phyloP scores from a whole-genome alignment of 2,888 invertebrate species.

The Drosophila acutilabella region DNA sequence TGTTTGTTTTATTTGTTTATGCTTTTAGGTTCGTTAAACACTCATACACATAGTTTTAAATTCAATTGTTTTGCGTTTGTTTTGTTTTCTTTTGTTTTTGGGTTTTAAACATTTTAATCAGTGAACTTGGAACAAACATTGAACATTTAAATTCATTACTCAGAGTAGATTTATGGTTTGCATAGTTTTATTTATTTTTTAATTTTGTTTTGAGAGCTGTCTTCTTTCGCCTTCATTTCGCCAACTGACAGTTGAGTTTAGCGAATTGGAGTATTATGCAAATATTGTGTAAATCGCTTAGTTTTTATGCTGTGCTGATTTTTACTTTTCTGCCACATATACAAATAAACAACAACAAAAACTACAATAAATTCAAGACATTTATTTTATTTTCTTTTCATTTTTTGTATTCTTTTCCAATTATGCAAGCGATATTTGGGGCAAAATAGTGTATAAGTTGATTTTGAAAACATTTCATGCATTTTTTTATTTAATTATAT shows the following conservation, averaged over 20 bases:
- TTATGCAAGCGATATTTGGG: background rate
- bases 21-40: slow-evolving; percentile 16
- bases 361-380: no score
- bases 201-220: background rate
- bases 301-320: no score
- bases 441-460: background rate
- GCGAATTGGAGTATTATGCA: background rate
- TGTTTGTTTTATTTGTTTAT: slow-evolving; percentile 5
- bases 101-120: slow-evolving; percentile 18
- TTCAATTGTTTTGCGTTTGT: slow-evolving; percentile 30
- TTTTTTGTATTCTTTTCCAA: no score
- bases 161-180: slow-evolving; percentile 2
- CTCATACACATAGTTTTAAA: slow-evolving; percentile 28
- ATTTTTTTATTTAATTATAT: background rate
- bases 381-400: no score
- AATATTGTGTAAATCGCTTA: no score
- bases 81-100: slow-evolving; percentile 1
- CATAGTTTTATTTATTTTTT: slow-evolving; percentile 7
- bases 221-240: background rate
- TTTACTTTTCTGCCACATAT: no score
- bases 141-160: slow-evolving; percentile 40
- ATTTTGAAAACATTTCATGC: background rate
- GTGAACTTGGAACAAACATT: slow-evolving; percentile 54
- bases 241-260: background rate
- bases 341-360: no score